Conservation (phyloP, 2,888 invertebrate genomes). For the Anoplius nigerrimus region DNA sequence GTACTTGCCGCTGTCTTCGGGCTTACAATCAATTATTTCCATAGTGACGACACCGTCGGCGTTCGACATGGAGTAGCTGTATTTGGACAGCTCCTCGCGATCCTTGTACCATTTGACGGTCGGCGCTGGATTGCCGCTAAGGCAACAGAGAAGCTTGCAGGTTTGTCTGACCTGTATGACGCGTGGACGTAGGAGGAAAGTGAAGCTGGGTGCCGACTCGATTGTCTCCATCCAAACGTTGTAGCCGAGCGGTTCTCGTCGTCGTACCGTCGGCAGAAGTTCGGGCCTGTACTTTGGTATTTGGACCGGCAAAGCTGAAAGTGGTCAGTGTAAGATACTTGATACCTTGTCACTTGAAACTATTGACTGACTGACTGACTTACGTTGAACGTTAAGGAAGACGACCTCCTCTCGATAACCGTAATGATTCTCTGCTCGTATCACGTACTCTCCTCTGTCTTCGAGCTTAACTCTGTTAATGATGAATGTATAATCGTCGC, state of each 20-base stretch:
- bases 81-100: constrained; percentile 91
- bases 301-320: constrained; percentile 85
- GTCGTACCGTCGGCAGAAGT: constrained; percentile 80
- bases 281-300: constrained; percentile 82
- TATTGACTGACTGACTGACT: too few relatives aligned
- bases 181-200: constrained; percentile 98
- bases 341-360: background rate
- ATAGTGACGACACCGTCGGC: constrained; percentile 97
- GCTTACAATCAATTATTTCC: constrained; percentile 96
- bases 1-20: constrained; percentile 97
- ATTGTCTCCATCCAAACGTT: constrained; percentile 95
- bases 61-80: constrained; percentile 92
- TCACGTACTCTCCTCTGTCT: constrained; percentile 97
- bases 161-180: constrained; percentile 97
- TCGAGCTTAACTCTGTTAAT: constrained; percentile 97
- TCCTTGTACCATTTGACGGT: constrained; percentile 96
- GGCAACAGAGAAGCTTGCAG: constrained; percentile 97
- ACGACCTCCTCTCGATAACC: constrained; percentile 97
- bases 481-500: constrained; percentile 97
- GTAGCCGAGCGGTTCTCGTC: constrained; percentile 89
- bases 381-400: constrained; percentile 96
- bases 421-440: constrained; percentile 97
- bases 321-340: constrained; percentile 23
- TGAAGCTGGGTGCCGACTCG: constrained; percentile 96
- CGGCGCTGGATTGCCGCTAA: constrained; percentile 96